Evolutionary conservation across 2,888 invertebrate species (phyloP).

Genomic region (Leptopilina myrica): DNA sequence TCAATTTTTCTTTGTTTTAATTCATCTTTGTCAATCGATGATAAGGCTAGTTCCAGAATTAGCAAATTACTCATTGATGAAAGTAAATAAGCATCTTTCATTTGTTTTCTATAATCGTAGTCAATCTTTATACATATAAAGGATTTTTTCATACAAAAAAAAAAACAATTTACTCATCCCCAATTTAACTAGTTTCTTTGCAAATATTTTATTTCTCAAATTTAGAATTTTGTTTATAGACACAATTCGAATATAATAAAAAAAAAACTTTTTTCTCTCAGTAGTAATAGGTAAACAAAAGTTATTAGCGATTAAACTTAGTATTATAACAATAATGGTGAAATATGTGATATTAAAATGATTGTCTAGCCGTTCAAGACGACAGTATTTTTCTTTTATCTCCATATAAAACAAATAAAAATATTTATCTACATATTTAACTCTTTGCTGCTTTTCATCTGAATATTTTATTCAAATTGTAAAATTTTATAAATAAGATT

Average conservation of each 20-base stretch:
- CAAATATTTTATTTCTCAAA: background rate
- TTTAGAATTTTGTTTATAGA: too few relatives aligned
- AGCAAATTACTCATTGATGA: background rate
- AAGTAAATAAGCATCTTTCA: background rate
- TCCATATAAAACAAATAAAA: constrained; percentile 25
- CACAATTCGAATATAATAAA: too few relatives aligned
- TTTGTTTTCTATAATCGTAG: too few relatives aligned
- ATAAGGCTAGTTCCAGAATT: constrained; percentile 9
- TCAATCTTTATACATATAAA: too few relatives aligned
- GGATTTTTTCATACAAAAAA: too few relatives aligned
- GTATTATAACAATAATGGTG: background rate
- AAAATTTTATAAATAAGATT: too few relatives aligned
- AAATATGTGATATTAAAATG: constrained; percentile 23
- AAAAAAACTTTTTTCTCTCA: too few relatives aligned
- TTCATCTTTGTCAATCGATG: constrained; percentile 24
- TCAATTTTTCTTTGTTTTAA: background rate
- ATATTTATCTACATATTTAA: constrained; percentile 5
- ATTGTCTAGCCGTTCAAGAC: constrained; percentile 23
- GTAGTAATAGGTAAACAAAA: too few relatives aligned
- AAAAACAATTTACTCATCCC: background rate
- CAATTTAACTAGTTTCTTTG: background rate
- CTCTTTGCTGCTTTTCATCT: background rate
- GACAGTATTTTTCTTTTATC: constrained; percentile 1
- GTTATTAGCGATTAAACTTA: too few relatives aligned
- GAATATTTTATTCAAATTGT: too few relatives aligned